Evolutionary conservation across 2,888 invertebrate species (phyloP).

Genomic region (Kryphioiulus occultus): DNA sequence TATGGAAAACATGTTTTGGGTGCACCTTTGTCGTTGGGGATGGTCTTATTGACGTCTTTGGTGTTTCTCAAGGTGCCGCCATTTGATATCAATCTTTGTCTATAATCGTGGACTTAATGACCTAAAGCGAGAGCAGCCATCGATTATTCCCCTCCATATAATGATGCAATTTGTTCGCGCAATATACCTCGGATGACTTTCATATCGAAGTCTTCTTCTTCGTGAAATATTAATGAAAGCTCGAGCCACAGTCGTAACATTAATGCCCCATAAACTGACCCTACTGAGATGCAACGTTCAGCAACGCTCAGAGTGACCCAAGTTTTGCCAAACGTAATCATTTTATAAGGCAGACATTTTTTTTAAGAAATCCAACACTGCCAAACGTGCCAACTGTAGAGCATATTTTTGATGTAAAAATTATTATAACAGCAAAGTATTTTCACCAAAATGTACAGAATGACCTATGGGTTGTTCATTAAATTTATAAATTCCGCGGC

Average conservation of each 20-base stretch:
- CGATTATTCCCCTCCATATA: constrained; percentile 21
- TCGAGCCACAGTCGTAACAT: not conserved
- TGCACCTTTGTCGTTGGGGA: not conserved
- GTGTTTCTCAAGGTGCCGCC: not conserved
- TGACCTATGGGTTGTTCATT: too few relatives aligned
- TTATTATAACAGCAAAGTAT: too few relatives aligned
- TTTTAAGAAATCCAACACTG: too few relatives aligned
- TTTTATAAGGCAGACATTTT: too few relatives aligned
- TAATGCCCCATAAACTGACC: not conserved
- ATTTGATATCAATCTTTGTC: constrained; percentile 1
- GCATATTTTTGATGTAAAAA: too few relatives aligned
- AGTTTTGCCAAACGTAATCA: too few relatives aligned
- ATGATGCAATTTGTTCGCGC: constrained; percentile 9
- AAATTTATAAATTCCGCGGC: too few relatives aligned
- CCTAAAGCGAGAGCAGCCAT: not conserved
- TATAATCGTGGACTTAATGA: not conserved
- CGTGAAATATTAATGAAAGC: constrained; percentile 23
- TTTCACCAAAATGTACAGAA: too few relatives aligned
- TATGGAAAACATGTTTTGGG: not conserved
- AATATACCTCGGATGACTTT: constrained; percentile 9
- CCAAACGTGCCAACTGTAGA: too few relatives aligned
- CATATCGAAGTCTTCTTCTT: not conserved
- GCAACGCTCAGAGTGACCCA: too few relatives aligned
- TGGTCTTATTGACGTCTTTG: not conserved
- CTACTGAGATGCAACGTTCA: not conserved